These are phyloP conservation scores for Epistrophe eligans DNA, from an alignment of 2,888 invertebrate species.

Conservation along the genomic window DNA sequence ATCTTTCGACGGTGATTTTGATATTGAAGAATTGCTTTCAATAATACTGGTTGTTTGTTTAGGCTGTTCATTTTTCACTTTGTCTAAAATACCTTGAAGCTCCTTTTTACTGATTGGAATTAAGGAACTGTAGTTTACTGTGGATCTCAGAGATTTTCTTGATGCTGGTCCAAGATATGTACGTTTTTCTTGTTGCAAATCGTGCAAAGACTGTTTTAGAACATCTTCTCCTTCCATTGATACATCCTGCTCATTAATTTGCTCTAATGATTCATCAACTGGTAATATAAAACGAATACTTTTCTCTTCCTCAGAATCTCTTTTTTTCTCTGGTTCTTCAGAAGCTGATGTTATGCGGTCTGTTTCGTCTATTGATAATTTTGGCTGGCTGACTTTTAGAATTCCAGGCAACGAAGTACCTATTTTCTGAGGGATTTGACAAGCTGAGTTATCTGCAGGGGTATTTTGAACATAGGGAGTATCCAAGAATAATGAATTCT, in stretches of 20 bases:
- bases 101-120: conserved; percentile 11
- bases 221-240: conserved; percentile 43
- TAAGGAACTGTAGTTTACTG: neutral
- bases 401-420: conserved; percentile 74
- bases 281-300: conserved; percentile 77
- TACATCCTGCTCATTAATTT: conserved; percentile 28
- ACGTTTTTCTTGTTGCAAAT: neutral
- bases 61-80: neutral
- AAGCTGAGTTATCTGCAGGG: conserved; percentile 43
- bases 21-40: neutral
- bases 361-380: conserved; percentile 23
- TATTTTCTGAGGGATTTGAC: conserved; percentile 25
- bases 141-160: conserved; percentile 46
- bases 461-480: conserved; percentile 69
- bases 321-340: conserved; percentile 45
- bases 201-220: neutral
- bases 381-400: conserved; percentile 54
- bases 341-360: neutral
- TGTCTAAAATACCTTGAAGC: conserved; percentile 11
- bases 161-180: conserved; percentile 34
- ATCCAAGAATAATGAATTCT: conserved; percentile 29
- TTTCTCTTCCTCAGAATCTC: conserved; percentile 75
- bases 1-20: neutral
- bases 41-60: neutral
- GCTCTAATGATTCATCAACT: conserved; percentile 54